Base-by-base conservation (phyloP, 2,113 vertebrate species). In the Chaetops frenatus region DNA sequence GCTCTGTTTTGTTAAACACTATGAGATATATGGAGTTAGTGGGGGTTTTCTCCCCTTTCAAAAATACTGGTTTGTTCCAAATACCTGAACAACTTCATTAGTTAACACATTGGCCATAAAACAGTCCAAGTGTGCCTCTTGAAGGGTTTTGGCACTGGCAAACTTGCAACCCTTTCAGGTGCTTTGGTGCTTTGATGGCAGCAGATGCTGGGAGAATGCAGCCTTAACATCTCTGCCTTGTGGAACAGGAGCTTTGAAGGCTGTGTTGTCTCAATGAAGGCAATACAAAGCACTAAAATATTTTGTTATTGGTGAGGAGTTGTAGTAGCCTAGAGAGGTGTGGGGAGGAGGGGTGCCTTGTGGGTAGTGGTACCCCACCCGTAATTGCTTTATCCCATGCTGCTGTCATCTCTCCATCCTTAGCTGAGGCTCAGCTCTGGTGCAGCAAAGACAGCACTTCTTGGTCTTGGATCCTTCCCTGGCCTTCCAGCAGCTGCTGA, bases 1-100 rank as follows among this genome's bases (percentile, higher is more conserved):
- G 76, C 84, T 95, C 89, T 93, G 71, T 96, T 97, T 94, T 89
- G 67, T 95, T 88, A 92, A 66, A 91, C 71, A 38, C 15, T 12
- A 58, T 66, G 77, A 87, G 81, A 81, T 92, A 25, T 54, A 89
- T 10, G 45, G 47, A 86, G 58, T 82, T 85, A 42, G 76, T 92
- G 56, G 80, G 27, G 22, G 2, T 7, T 64, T 79, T 44, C 11
- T 12, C 10, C n/a, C 10, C 29, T 54, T 86, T 35, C 18, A 71
- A 71, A 94, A 92, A 72, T 28, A n/a, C 17, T 25, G 23, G 31
- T 44, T 23, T 71, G 85, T 89, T 87, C 67, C 45, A 90, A 90
- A 87, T 60, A 76, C 35, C 48, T 81, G 51, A 56, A 25, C 29
- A 56, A 12, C 48, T 45, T 87, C 72, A 71, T 85, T 73, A 36